These are phyloP conservation scores for Microcaecilia unicolor DNA, from an alignment of 2,797 vertebrate species.

Conservation along the genomic window DNA sequence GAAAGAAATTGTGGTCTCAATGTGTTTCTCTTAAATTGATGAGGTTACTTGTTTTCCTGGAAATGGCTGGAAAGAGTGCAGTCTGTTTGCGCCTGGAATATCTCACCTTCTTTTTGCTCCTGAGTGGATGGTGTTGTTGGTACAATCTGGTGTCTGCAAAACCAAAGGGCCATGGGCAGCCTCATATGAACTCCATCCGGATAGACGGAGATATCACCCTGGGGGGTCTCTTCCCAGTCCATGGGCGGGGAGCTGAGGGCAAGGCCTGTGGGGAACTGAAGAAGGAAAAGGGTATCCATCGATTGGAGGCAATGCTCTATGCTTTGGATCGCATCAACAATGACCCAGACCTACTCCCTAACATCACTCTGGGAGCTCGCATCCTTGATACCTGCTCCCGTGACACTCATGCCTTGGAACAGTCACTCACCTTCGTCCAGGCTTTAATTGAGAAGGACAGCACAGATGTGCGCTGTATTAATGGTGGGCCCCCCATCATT, in stretches of 20 bases:
- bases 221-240: slow-evolving; percentile 88
- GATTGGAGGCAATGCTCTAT: slow-evolving; percentile 92
- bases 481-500: slow-evolving; percentile 88
- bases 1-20: too few species aligned
- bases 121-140: slow-evolving; percentile 48
- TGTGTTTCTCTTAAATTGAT: too few species aligned
- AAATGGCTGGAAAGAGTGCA: slow-evolving; percentile 47
- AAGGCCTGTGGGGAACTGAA: slow-evolving; percentile 91
- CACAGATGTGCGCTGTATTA: slow-evolving; percentile 84
- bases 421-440: slow-evolving; percentile 93
- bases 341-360: slow-evolving; percentile 86
- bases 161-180: slow-evolving; percentile 76
- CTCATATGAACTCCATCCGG: slow-evolving; percentile 90
- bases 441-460: slow-evolving; percentile 93
- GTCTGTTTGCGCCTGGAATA: slow-evolving; percentile 45
- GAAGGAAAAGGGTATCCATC: slow-evolving; percentile 92
- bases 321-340: slow-evolving; percentile 94
- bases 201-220: slow-evolving; percentile 90
- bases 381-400: slow-evolving; percentile 92
- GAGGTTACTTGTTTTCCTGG: slow-evolving; percentile 26
- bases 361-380: slow-evolving; percentile 88
- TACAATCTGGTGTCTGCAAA: slow-evolving; percentile 57
- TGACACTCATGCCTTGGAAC: slow-evolving; percentile 90
- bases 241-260: slow-evolving; percentile 77
- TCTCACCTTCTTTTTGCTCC: slow-evolving; percentile 53